These are phyloP conservation scores for Neocrepidodera transversa DNA, from an alignment of 2,888 invertebrate species.

Conservation along the genomic window DNA sequence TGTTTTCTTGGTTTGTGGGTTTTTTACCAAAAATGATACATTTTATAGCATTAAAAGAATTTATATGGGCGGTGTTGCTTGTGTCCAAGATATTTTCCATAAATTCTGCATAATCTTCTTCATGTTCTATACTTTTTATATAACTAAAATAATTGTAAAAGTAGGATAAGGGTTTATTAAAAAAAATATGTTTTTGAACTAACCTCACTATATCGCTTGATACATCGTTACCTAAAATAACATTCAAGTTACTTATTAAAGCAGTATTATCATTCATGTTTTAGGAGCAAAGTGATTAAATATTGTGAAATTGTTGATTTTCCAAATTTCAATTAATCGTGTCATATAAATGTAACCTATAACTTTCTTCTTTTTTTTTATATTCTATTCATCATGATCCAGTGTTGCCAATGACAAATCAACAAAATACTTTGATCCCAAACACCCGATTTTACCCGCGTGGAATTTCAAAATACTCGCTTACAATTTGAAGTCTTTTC, in stretches of 20 bases:
- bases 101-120: constrained; percentile 78
- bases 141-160: constrained; percentile 65
- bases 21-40: constrained; percentile 52
- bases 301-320: no score
- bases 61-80: constrained; percentile 70
- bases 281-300: no score
- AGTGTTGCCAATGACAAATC: no score
- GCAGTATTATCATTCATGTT: constrained; percentile 56
- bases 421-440: no score
- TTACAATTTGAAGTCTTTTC: no score
- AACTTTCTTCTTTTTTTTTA: no score
- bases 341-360: no score
- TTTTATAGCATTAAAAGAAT: constrained; percentile 64
- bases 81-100: constrained; percentile 77
- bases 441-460: no score
- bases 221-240: constrained; percentile 72
- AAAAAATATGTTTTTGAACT: constrained; percentile 12
- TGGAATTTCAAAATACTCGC: no score
- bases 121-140: constrained; percentile 74
- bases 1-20: constrained; percentile 14
- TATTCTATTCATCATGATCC: no score
- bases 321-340: no score
- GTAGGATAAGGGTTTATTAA: background rate
- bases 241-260: constrained; percentile 70
- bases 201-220: constrained; percentile 68